These are phyloP conservation scores for Carassius carassius DNA, from an alignment of 2,113 vertebrate species.

Conservation along the genomic window DNA sequence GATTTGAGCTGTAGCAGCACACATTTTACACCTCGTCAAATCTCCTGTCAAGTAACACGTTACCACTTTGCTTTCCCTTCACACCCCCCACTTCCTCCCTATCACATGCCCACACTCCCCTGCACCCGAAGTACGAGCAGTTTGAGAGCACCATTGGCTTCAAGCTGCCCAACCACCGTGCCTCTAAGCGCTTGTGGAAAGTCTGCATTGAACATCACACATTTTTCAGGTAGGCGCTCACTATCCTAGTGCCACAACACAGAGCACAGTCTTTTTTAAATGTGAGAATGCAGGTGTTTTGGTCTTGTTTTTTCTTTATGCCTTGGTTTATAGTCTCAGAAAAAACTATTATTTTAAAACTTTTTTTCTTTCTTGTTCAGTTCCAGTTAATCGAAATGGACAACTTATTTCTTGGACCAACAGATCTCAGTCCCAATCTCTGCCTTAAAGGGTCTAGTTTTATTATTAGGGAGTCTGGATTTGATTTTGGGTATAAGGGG, in stretches of 20 bases:
- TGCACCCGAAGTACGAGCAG: conserved; percentile 88
- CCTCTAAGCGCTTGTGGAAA: conserved; percentile 98
- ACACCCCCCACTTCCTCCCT: conserved; percentile 36
- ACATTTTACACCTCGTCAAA: conserved; percentile 49
- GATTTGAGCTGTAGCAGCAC: conserved; percentile 55
- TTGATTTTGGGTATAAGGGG: neutral
- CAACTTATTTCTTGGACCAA: neutral
- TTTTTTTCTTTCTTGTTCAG: neutral
- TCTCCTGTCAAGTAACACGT: conserved; percentile 49
- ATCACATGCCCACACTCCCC: conserved; percentile 52
- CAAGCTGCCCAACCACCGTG: conserved; percentile 98
- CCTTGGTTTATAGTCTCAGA: neutral
- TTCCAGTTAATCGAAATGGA: neutral
- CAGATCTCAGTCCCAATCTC: neutral
- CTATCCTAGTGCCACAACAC: neutral
- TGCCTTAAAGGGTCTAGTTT: too few species aligned
- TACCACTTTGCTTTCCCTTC: conserved; percentile 33
- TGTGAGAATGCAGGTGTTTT: conserved; percentile 11
- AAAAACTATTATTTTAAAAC: neutral
- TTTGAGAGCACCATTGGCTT: conserved; percentile 99
- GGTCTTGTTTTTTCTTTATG: neutral
- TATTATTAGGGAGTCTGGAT: too few species aligned
- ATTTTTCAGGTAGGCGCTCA: conserved; percentile 90
- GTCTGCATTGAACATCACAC: conserved; percentile 99
- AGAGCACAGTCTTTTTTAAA: neutral